These are phyloP conservation scores for Drosophila nikananu DNA, from an alignment of 1,140 invertebrate species.

Conservation along the genomic window DNA sequence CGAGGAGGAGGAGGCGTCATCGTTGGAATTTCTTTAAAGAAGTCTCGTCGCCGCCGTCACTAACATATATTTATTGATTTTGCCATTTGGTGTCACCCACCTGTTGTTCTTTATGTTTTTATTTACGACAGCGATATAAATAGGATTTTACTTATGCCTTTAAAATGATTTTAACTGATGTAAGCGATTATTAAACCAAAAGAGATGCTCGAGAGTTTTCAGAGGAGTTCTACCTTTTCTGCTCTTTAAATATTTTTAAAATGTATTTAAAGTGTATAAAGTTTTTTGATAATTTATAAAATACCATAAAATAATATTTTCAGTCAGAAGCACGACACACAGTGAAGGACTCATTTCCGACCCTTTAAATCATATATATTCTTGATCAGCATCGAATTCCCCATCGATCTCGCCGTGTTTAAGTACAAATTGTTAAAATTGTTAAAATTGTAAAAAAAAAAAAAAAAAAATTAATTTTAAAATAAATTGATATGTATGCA, in stretches of 20 bases:
- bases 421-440: no score
- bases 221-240: not conserved
- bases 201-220: not conserved
- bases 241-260: not conserved
- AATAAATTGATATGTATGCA: no score
- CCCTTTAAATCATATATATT: no score
- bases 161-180: not conserved
- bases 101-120: conserved; percentile 5
- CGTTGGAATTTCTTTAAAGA: conserved; percentile 24
- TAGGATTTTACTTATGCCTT: not conserved
- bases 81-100: conserved; percentile 26
- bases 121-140: conserved; percentile 1
- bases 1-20: not conserved
- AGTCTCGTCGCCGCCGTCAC: conserved; percentile 21
- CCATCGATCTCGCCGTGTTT: no score
- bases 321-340: no score
- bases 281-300: not conserved
- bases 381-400: no score
- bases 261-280: not conserved
- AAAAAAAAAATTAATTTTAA: no score
- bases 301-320: no score
- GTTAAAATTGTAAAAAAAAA: no score
- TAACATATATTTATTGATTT: conserved; percentile 32
- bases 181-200: not conserved
- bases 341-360: no score